These are phyloP conservation scores for Marmota flaviventris DNA, from an alignment of 2,113 vertebrate species.

Conservation along the genomic window DNA sequence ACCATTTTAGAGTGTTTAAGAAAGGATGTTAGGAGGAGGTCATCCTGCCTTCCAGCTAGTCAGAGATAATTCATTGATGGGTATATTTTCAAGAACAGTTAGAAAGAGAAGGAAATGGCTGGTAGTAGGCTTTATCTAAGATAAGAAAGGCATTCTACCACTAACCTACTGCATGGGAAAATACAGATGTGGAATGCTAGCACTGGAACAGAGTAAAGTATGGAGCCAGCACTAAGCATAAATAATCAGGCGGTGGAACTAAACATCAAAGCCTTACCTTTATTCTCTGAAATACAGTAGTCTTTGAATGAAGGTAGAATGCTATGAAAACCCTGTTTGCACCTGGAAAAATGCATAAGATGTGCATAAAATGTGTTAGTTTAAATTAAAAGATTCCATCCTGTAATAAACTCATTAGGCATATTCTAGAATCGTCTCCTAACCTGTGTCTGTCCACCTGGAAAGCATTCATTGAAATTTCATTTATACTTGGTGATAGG, in stretches of 20 bases:
- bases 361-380: neutral
- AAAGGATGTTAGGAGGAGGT: neutral
- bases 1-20: neutral
- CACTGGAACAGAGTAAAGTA: neutral
- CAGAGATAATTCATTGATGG: neutral
- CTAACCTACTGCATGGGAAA: neutral
- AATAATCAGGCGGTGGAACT: neutral
- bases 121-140: neutral
- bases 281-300: neutral
- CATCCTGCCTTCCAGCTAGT: neutral
- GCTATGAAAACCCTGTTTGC: neutral
- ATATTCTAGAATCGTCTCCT: constrained; percentile 69
- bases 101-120: neutral
- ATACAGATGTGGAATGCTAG: neutral
- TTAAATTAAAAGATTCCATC: constrained; percentile 19
- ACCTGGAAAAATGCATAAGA: neutral
- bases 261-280: neutral
- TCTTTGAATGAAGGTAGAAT: neutral
- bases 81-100: constrained; percentile 13
- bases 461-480: constrained; percentile 80
- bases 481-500: constrained; percentile 79
- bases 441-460: constrained; percentile 72
- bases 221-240: neutral
- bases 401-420: neutral
- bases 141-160: neutral